Evolutionary conservation across 2,797 vertebrate species (phyloP), one percentile per base, ranked within the genome.

Genomic region (Hoplostethus atlanticus): DNA sequence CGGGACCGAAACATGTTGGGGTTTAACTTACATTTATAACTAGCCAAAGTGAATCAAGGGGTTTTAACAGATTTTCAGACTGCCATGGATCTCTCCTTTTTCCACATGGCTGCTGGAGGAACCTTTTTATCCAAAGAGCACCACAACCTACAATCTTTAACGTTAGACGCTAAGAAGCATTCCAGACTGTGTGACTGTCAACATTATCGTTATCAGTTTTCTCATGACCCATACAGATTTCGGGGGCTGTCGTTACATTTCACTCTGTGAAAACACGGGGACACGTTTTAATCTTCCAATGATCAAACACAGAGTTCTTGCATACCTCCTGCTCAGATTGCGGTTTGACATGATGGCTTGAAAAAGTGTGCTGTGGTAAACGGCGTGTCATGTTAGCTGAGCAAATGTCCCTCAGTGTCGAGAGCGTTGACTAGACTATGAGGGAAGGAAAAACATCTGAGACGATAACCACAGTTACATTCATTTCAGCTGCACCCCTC

Each of bases 391-490:
- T 48, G 63, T 60, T 40, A 62, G 40, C 3, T 3, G 5, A 59
- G 52, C 58, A 56, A 69, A 72, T 51, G 10, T 25, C 0, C 17
- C 59, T 68, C 3, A 2, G 51, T 50, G 53, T 55, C 54, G 40
- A 51, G 51, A 44, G 21, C 31, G 36, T 48, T 16, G 64, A 60
- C 31, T 77, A 56, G 54, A 48, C 62, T 7, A 21, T 57, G 83
- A 84, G 77, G 73, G 77, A 68, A 84, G 11, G 38, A 54, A 44
- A 78, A 55, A 44, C 63, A 40, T 62, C 42, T 52, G 58, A 64
- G 68, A 78, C 5, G 71, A 78, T 83, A 79, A 74, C 56, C 68
- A 53, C 64, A 25, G 70, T 71, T 69, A 44, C 77, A 77, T 84
- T 84, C 1, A 66, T 84, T 83, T 77, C 64, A 71, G 70, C 73